These are phyloP conservation scores for Mycteria americana DNA, from an alignment of 2,797 vertebrate species.

Conservation along the genomic window DNA sequence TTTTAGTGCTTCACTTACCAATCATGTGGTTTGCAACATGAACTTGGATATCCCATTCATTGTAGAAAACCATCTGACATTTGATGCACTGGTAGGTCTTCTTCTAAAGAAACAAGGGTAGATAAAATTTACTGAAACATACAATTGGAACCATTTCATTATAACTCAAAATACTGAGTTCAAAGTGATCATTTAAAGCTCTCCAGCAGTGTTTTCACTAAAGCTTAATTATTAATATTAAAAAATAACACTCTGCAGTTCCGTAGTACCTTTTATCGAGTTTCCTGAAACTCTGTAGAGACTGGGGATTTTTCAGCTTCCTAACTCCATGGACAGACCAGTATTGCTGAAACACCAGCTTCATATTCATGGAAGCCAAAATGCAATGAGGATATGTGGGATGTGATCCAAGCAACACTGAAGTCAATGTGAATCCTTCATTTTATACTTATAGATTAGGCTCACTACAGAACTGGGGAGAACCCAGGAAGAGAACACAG, in stretches of 20 bases:
- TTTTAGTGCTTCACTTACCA: slow-evolving; percentile 85
- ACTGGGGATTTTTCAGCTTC: not conserved
- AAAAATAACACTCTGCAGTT: not conserved
- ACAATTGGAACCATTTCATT: not conserved
- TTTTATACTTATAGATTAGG: not conserved
- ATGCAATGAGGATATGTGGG: not conserved
- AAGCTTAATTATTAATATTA: not conserved
- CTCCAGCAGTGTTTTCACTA: slow-evolving; percentile 18
- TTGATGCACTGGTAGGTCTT: slow-evolving; percentile 99
- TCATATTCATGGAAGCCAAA: not conserved
- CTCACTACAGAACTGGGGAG: not conserved
- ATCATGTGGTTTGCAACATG: slow-evolving; percentile 99
- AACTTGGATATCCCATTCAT: slow-evolving; percentile 99
- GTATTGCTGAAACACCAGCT: not conserved
- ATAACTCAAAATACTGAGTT: not conserved
- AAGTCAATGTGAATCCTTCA: not conserved
- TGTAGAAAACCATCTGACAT: slow-evolving; percentile 99
- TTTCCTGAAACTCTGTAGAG: not conserved
- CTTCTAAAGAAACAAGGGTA: slow-evolving; percentile 86
- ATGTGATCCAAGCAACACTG: not conserved
- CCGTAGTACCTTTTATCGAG: not conserved
- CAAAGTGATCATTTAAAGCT: slow-evolving; percentile 19
- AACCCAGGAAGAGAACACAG: not conserved
- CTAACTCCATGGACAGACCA: not conserved
- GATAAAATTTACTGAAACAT: slow-evolving; percentile 66